Conservation (phyloP, 2,797 vertebrate species). For the Linurgus olivaceus region DNA sequence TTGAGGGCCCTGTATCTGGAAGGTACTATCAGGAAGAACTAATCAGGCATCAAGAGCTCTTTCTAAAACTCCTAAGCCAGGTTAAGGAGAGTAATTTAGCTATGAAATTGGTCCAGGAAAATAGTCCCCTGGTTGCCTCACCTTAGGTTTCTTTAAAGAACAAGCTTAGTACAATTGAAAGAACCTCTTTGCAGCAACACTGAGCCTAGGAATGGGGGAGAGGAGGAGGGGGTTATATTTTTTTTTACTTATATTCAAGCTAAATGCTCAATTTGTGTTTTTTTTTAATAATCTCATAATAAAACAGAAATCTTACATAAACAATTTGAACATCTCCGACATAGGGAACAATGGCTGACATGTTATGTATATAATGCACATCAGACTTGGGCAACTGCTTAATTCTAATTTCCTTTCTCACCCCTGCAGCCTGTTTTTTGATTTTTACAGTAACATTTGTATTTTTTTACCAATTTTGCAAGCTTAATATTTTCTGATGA, state of each 20-base stretch:
- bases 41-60: not conserved
- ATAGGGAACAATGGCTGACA: not conserved
- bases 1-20: not conserved
- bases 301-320: not conserved
- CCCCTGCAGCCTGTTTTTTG: not conserved
- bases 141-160: not conserved
- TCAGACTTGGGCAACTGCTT: not conserved
- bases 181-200: not conserved
- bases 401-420: not conserved
- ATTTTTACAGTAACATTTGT: not conserved
- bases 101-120: not conserved
- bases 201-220: not conserved
- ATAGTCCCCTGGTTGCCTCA: not conserved
- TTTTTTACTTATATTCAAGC: not conserved
- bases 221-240: not conserved
- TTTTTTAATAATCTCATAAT: not conserved
- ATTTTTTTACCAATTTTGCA: not conserved
- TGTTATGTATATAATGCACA: not conserved
- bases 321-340: not conserved
- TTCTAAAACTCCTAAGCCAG: not conserved
- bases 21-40: not conserved
- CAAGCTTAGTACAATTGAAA: not conserved
- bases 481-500: slow-evolving; percentile 30
- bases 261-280: not conserved
- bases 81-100: not conserved